Conservation (phyloP, 2,113 vertebrate genomes). For the Hystrix brachyura region DNA sequence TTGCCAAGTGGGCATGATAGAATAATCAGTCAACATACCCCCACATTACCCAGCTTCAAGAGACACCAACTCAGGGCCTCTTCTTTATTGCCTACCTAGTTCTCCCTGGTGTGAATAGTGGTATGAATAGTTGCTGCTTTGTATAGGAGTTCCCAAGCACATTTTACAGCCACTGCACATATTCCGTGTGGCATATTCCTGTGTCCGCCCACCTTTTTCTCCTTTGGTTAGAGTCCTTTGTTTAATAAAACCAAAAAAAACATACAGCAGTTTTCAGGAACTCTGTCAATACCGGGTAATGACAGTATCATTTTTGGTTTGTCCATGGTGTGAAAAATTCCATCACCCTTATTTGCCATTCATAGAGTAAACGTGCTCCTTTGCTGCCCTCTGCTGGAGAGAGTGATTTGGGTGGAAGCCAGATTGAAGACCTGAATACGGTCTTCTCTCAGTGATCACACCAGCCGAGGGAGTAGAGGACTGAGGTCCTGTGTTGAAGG, state of each 20-base stretch:
- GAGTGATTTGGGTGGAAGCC: not conserved
- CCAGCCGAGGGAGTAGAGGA: not conserved
- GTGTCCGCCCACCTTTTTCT: not conserved
- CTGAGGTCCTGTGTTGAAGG: not conserved
- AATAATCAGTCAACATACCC: not conserved
- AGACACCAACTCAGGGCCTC: not conserved
- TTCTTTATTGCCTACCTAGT: not conserved
- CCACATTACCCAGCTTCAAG: not conserved
- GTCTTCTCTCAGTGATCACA: not conserved
- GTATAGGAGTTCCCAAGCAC: not conserved
- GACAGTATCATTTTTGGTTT: not conserved
- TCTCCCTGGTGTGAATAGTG: not conserved
- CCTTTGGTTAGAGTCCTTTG: not conserved
- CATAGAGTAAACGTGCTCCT: not conserved
- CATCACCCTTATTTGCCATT: not conserved
- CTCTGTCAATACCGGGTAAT: not conserved
- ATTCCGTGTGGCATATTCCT: not conserved
- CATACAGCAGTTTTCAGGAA: not conserved
- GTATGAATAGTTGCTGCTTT: not conserved
- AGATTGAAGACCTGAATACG: not conserved
- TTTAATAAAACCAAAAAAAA: not conserved
- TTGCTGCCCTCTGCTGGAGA: constrained; percentile 40
- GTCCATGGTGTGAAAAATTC: not conserved
- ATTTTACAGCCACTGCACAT: not conserved
- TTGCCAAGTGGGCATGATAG: not conserved